Base-by-base conservation (phyloP, 2,888 invertebrate genomes). In the Ophion slaviceki region DNA sequence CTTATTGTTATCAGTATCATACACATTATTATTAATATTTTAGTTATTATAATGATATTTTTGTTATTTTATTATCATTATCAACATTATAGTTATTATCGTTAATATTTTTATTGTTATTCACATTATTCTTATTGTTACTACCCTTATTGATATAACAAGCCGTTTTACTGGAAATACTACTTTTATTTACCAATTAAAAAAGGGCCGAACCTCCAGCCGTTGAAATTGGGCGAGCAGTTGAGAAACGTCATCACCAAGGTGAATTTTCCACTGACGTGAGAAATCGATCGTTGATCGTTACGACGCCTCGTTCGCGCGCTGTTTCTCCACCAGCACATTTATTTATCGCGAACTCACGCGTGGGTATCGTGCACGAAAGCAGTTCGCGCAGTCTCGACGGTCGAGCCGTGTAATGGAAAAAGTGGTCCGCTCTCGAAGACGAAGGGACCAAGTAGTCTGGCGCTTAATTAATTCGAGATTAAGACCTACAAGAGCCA, bases 381-480 rank as follows among this genome's bases (percentile, higher is more conserved):
- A 80, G 71, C 59, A 59, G 61, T 77, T 78, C 68, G 45, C 70
- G 47, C 14, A 78, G 40, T 28, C 45, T n/a, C 57, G 14, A 78
- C 61, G 78, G 67, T 61, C 77, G 59, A 76, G n/a, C n/a, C 53
- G 17, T 59, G 32, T 53, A 53, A 75, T 61, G 28, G 57, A 72
- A 64, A 67, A 80, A 72, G 53, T 53, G 57, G 59, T 66, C 59
- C 66, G 66, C 57, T 32, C 53, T 66, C n/a, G 61, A 62, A 70
- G 82, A 79, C 81, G 74, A 74, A 32, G 78, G 28, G 70, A 89
- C 88, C 89, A 88, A 90, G 88, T 89, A 87, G 89, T 90, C 89
- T 89, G 89, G 89, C 88, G 86, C 83, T 87, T 88, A 90, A 90
- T 91, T 90, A 90, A 91, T 91, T 91, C 88, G 82, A 88, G 89